phyloP scores from a whole-genome alignment of 2,797 vertebrate species.

The Bovichtus variegatus region DNA sequence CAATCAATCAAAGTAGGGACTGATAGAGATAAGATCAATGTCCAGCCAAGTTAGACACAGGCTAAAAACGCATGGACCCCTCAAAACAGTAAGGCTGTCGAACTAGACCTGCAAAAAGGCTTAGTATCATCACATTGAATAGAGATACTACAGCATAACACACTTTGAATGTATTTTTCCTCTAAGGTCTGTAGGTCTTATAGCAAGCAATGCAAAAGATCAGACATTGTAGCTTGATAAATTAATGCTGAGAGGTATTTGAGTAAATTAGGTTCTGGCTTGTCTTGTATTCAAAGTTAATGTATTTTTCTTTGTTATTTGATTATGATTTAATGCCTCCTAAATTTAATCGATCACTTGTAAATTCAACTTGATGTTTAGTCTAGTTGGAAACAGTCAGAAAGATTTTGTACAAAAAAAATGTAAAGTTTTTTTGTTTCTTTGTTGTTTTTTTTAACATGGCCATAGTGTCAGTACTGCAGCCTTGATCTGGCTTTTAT shows the following conservation, averaged over 20 bases:
- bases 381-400: slow-evolving; percentile 26
- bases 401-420: slow-evolving; percentile 60
- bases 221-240: slow-evolving; percentile 27
- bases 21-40: slow-evolving; percentile 49
- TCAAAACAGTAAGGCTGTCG: slow-evolving; percentile 59
- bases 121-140: slow-evolving; percentile 4
- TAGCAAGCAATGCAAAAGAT: slow-evolving; percentile 34
- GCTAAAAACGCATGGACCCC: slow-evolving; percentile 73
- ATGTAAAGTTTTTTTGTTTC: slow-evolving; percentile 41
- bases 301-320: slow-evolving; percentile 45
- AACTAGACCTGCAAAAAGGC: slow-evolving; percentile 15
- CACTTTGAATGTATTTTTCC: slow-evolving; percentile 46
- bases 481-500: slow-evolving; percentile 45
- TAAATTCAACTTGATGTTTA: slow-evolving; percentile 38
- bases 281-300: slow-evolving; percentile 42
- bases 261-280: slow-evolving; percentile 43
- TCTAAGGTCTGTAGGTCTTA: slow-evolving; percentile 1
- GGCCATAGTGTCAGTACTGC: slow-evolving; percentile 49
- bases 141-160: slow-evolving; percentile 23
- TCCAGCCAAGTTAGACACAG: slow-evolving; percentile 68
- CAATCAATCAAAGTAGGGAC: slow-evolving; percentile 18
- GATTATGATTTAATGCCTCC: slow-evolving; percentile 40
- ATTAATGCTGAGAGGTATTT: slow-evolving; percentile 33
- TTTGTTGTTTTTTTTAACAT: slow-evolving; percentile 43
- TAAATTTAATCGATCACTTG: slow-evolving; percentile 30